phyloP scores from a whole-genome alignment of 1,140 invertebrate genomes.

The Drosophila albomicans region DNA sequence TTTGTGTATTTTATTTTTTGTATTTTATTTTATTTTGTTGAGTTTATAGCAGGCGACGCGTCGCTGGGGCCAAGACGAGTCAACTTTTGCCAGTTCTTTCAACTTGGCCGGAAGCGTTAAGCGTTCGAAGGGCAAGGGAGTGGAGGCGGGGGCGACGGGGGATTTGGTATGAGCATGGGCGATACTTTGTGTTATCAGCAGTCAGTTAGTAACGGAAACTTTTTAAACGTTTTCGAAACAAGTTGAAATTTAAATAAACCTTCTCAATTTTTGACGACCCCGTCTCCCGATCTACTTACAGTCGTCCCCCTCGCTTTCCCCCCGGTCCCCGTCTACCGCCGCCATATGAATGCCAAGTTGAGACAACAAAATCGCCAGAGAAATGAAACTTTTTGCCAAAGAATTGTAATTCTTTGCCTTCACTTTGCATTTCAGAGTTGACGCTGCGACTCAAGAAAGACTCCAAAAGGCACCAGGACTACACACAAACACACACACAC shows the following conservation, averaged over 20 bases:
- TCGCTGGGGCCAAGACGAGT: constrained; percentile 51
- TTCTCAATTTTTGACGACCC: constrained; percentile 77
- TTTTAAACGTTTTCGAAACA: constrained; percentile 83
- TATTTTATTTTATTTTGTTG: neutral
- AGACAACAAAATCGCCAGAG: constrained; percentile 77
- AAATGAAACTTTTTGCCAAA: constrained; percentile 62
- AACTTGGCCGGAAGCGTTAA: constrained; percentile 62
- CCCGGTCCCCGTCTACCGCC: neutral
- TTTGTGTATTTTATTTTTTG: neutral
- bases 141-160: neutral
- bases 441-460: constrained; percentile 45
- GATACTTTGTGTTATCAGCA: constrained; percentile 78
- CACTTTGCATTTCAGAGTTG: constrained; percentile 50
- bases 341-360: constrained; percentile 64
- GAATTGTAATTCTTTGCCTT: constrained; percentile 56
- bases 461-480: constrained; percentile 1
- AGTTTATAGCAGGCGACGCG: constrained; percentile 1
- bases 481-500: neutral
- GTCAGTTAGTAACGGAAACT: constrained; percentile 81
- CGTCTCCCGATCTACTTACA: constrained; percentile 5
- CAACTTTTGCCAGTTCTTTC: constrained; percentile 79
- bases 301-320: no score
- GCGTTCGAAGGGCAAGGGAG: neutral
- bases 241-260: constrained; percentile 83
- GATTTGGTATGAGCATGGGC: neutral